Conservation (phyloP, 1,140 invertebrate species). For the Drosophila repletoides region DNA sequence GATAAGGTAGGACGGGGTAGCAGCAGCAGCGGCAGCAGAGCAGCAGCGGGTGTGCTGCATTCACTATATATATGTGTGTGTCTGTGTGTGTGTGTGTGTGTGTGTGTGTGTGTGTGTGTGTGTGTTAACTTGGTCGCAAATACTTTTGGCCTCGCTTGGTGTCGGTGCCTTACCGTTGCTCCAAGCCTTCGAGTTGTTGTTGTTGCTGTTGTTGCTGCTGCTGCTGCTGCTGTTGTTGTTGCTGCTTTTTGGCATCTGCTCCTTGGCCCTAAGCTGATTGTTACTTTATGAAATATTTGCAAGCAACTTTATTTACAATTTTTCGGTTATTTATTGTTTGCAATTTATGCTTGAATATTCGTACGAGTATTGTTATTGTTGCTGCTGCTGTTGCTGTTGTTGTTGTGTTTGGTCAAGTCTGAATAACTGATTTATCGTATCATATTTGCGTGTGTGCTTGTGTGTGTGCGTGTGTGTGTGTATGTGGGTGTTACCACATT, state of each 20-base stretch:
- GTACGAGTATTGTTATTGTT: conserved; percentile 35
- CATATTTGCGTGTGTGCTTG: conserved; percentile 10
- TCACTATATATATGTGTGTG: conserved; percentile 38
- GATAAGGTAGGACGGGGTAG: conserved; percentile 19
- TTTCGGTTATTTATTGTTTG: conserved; percentile 80
- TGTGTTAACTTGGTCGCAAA: conserved; percentile 73
- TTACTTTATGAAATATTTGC: conserved; percentile 78
- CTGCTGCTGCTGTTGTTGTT: conserved; percentile 33
- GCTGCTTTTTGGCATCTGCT: conserved; percentile 75
- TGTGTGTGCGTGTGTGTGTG: conserved; percentile 8
- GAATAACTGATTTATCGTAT: conserved; percentile 68
- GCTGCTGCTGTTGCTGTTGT: neutral
- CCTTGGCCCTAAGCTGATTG: conserved; percentile 75
- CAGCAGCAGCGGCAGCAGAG: conserved; percentile 2
- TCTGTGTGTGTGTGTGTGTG: conserved; percentile 16
- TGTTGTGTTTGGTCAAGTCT: conserved; percentile 73
- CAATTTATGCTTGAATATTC: conserved; percentile 76
- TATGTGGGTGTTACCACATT: conserved; percentile 35
- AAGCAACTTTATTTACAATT: conserved; percentile 80
- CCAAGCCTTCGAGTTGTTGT: conserved; percentile 34
- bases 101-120: conserved; percentile 22
- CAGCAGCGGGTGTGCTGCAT: conserved; percentile 55
- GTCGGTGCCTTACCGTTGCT: conserved; percentile 61
- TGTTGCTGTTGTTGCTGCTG: conserved; percentile 18
- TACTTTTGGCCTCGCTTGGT: conserved; percentile 75